These are phyloP conservation scores for Trissoscelio sp. DNA, from an alignment of 2,888 invertebrate genomes.

Conservation along the genomic window DNA sequence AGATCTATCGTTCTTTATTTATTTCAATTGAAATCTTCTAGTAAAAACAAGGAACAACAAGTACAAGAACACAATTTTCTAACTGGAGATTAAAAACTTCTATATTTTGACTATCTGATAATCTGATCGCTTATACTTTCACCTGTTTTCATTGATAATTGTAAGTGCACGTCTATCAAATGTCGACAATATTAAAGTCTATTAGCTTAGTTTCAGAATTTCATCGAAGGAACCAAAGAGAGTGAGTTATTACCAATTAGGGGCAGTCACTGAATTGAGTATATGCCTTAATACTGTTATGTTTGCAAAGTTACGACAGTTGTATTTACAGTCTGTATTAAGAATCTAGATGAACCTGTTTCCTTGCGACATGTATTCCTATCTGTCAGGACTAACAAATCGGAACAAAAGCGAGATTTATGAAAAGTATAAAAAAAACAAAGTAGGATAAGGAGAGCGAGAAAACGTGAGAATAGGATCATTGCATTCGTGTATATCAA, in stretches of 20 bases:
- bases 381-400: slow-evolving; percentile 33
- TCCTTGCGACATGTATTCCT: slow-evolving; percentile 34
- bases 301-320: slow-evolving; percentile 33
- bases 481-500: slow-evolving; percentile 42
- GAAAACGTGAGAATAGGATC: slow-evolving; percentile 30
- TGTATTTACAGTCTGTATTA: slow-evolving; percentile 20
- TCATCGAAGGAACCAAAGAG: slow-evolving; percentile 13
- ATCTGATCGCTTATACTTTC: neutral
- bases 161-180: slow-evolving; percentile 12
- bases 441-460: slow-evolving; percentile 43
- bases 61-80: slow-evolving; percentile 11
- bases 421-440: slow-evolving; percentile 13
- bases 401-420: slow-evolving; percentile 14
- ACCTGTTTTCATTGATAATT: slow-evolving; percentile 2
- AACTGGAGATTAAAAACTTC: neutral
- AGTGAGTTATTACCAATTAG: neutral
- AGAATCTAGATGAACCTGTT: slow-evolving; percentile 23
- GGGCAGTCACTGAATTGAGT: neutral
- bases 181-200: slow-evolving; percentile 17
- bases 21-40: slow-evolving; percentile 1
- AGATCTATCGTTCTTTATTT: slow-evolving; percentile 16
- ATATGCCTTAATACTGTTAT: slow-evolving; percentile 24
- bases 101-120: neutral
- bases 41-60: neutral
- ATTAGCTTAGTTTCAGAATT: slow-evolving; percentile 11